Base-by-base conservation (phyloP, 2,888 invertebrate genomes). In the Celastrina argiolus region DNA sequence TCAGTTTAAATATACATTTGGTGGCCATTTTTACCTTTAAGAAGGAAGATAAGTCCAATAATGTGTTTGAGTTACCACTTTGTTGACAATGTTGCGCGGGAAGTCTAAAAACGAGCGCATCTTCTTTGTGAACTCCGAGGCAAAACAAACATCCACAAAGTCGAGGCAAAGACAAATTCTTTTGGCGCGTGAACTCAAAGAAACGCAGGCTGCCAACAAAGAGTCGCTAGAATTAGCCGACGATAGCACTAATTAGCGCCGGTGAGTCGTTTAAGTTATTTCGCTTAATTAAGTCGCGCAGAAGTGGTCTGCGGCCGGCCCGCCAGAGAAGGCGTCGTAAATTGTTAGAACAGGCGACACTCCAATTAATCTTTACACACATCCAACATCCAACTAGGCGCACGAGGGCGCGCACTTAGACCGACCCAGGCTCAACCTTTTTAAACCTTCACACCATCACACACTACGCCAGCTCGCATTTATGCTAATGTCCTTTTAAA, bases 291-390 rank as follows among this genome's bases (percentile, higher is more conserved):
- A 91, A 89, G 90, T 88, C 81, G 85, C 80, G 82, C 87, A 86
- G 83, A 87, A 91, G 90, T 90, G 90, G 89, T 89, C 89, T 89
- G 85, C 83, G 87, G 85, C 85, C 84, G 86, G 87, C 83, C 87
- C 82, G 84, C 78, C 79, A 78, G 81, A 77, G 81, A 87, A 87
- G 87, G 86, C 84, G 87, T 78, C 78, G 83, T 83, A 87, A 88
- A 87, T 87, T 88, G 88, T 89, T 87, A 87, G 88, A 84, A 87
- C 81, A 81, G 84, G 85, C 82, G 83, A 82, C 88, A 87, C 91
- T 91, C 91, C 91, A 91, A 91, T 91, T 91, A 91, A 91, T 91
- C 89, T 91, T 90, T 90, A 88, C 88, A 89, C 88, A 89, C 89
- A 88, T 88, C 85, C 84, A 85, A 89, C 89, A 88, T 88, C 85